These are phyloP conservation scores for Choreutis nemorana DNA, from an alignment of 2,888 invertebrate species.

Conservation along the genomic window DNA sequence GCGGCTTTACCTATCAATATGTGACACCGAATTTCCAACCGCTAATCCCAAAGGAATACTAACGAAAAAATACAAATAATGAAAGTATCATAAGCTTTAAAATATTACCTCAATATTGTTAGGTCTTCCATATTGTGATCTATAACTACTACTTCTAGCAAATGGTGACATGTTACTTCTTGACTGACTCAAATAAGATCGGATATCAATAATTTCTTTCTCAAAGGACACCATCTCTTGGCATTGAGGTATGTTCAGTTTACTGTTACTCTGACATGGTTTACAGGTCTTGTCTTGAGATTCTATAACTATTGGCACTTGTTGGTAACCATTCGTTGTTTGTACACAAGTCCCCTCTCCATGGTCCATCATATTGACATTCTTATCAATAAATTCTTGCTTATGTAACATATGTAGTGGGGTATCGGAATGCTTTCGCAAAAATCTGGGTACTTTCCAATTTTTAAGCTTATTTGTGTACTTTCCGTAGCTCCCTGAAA, in stretches of 20 bases:
- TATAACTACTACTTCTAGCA: conserved; percentile 74
- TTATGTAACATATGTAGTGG: conserved; percentile 54
- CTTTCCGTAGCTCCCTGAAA: conserved; percentile 68
- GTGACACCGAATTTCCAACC: no score
- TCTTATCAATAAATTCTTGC: conserved; percentile 40
- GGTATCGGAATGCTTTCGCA: conserved; percentile 69
- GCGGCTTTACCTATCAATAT: no score
- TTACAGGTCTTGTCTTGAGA: conserved; percentile 42
- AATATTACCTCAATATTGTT: conserved; percentile 54
- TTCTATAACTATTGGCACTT: conserved; percentile 72
- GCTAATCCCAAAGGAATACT: no score
- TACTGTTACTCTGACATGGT: conserved; percentile 33
- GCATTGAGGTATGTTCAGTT: conserved; percentile 53
- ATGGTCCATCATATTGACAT: conserved; percentile 37
- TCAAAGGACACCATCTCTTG: conserved; percentile 63
- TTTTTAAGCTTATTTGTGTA: conserved; percentile 67
- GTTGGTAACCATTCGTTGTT: conserved; percentile 65
- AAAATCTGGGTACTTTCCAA: conserved; percentile 75
- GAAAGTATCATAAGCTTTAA: no score
- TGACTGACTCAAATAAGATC: conserved; percentile 77
- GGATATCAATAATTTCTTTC: conserved; percentile 72
- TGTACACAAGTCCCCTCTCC: conserved; percentile 31
- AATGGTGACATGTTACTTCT: conserved; percentile 77
- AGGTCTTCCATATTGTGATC: conserved; percentile 72
- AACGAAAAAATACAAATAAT: no score